Evolutionary conservation across 2,888 invertebrate genomes (phyloP), one percentile per base, ranked within the genome.

Genomic region (Pedicia rivosa): DNA sequence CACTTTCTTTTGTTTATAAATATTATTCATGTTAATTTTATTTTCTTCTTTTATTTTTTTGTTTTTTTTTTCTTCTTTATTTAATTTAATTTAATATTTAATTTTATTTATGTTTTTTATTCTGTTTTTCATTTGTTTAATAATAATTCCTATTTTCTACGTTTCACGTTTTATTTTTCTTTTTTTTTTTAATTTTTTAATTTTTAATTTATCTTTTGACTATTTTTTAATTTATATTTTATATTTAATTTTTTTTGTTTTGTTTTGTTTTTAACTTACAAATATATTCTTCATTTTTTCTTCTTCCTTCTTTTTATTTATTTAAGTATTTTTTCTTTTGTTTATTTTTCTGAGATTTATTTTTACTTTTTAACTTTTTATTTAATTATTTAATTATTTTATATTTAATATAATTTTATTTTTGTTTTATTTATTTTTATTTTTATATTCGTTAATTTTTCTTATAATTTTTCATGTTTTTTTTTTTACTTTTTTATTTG

Each of bases 11-110:
- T n/a, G n/a, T n/a, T n/a, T n/a, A n/a, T n/a, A n/a, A n/a, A n/a
- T n/a, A n/a, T n/a, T n/a, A n/a, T 32, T 32, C 19, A 13, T 32
- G 17, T 6, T 20, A 20, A 20, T 6, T 20, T 20, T 20, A 30
- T 17, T 12, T 41, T 40, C 13, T 17, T 34, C 25, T 29, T 34
- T 35, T 29, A 22, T 44, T 40, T 32, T 25, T 22, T 10, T 34
- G 9, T 34, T n/a, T 14, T 12, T 25, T 24, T 22, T n/a, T 33
- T 15, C 5, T 16, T 34, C 14, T 20, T 15, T 9, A 28, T n/a
- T 14, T 28, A n/a, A 14, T 8, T 28, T 28, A 8, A 13, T 28
- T 12, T 28, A 14, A 8, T 28, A 12, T 5, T 27, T 27, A 7
- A 12, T 8, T 27, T n/a, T n/a, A 12, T 12, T 27, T 12, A 27